Percentiles rank a stretch among this genome's conserved stretches.
Conservation (phyloP, 2,797 vertebrate species). For the Pseudochaenichthys georgianus region DNA sequence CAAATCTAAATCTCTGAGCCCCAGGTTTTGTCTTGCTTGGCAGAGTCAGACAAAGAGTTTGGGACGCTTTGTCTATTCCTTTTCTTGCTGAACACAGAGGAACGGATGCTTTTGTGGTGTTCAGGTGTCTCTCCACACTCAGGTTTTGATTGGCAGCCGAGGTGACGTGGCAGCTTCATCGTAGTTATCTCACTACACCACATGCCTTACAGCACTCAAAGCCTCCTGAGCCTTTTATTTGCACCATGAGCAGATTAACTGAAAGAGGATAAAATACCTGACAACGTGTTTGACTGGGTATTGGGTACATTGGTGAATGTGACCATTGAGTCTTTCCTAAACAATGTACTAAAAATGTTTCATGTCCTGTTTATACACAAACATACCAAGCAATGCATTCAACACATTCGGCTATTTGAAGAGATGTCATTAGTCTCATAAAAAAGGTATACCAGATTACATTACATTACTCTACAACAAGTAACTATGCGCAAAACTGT, state of each 20-base stretch:
- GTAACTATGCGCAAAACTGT: background rate
- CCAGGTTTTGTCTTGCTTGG: slow-evolving; percentile 62
- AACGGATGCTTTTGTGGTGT: slow-evolving; percentile 55
- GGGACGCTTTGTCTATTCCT: slow-evolving; percentile 37
- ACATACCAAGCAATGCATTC: background rate
- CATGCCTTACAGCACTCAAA: slow-evolving; percentile 61
- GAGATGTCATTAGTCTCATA: background rate
- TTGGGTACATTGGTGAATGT: slow-evolving; percentile 25
- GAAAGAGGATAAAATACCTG: slow-evolving; percentile 45
- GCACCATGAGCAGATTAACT: slow-evolving; percentile 61
- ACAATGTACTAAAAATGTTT: background rate
- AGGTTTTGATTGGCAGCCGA: slow-evolving; percentile 72
- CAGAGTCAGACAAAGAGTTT: slow-evolving; percentile 56
- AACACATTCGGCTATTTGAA: background rate
- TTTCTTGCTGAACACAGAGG: slow-evolving; percentile 48
- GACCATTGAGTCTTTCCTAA: background rate
- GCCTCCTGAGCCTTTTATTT: slow-evolving; percentile 65
- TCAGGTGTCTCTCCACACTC: slow-evolving; percentile 46
- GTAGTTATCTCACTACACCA: slow-evolving; percentile 70
- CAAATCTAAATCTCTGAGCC: slow-evolving; percentile 61
- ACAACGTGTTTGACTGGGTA: slow-evolving; percentile 14
- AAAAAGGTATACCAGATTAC: background rate
- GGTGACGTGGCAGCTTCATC: slow-evolving; percentile 66
- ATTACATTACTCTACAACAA: background rate
- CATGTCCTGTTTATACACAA: slow-evolving; percentile 1